Evolutionary conservation across 2,113 vertebrate species (phyloP).

Genomic region (Scomber colias): DNA sequence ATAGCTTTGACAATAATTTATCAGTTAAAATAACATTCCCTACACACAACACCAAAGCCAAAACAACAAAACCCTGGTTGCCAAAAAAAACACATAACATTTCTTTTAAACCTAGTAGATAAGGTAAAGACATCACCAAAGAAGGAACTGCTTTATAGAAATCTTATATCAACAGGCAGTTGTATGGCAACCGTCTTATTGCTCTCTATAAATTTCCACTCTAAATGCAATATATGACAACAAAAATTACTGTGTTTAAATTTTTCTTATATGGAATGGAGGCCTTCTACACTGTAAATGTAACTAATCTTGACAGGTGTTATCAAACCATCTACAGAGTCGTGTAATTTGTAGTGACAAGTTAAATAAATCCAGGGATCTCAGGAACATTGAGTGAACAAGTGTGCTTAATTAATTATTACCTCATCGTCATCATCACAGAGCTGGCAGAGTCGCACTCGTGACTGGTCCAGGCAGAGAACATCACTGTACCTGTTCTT

Average conservation of each 20-base stretch:
- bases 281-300: too few species aligned
- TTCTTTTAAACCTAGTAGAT: background rate
- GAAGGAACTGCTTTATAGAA: background rate
- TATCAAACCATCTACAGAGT: background rate
- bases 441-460: conserved; percentile 82
- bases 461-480: conserved; percentile 86
- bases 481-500: conserved; percentile 89
- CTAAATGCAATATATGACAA: background rate
- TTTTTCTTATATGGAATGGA: background rate
- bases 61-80: background rate
- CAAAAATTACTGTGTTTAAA: background rate
- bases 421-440: conserved; percentile 85
- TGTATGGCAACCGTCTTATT: background rate
- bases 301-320: too few species aligned
- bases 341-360: background rate
- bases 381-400: background rate
- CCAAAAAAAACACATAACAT: conserved; percentile 6
- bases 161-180: background rate
- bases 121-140: background rate
- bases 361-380: background rate
- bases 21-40: background rate
- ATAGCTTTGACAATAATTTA: background rate
- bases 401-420: background rate
- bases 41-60: background rate
- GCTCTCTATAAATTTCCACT: background rate